Base-by-base conservation (phyloP, 2,113 vertebrate species). In the Suncus etruscus region DNA sequence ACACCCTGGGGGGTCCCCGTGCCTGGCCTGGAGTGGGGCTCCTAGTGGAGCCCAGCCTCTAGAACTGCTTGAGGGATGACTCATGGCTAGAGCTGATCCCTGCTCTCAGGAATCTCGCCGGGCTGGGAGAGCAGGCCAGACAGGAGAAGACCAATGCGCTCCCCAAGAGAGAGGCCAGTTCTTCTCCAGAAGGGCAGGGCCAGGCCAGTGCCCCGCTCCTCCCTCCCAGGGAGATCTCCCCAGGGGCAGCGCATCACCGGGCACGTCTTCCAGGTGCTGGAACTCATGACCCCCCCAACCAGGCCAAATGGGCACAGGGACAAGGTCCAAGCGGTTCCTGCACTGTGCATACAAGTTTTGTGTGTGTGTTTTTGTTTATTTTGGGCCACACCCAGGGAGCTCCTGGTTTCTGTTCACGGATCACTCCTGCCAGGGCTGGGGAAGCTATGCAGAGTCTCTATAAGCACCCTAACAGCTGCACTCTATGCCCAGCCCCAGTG, bases 61-160 rank as follows among this genome's bases (percentile, higher is more conserved):
- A 11, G 1, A 27, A 39, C 48, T 87, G 63, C 11, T 31, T 91
- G 86, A 11, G n/a, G 74, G 25, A 2, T 50, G 79, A 75, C 39
- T 65, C 68, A 24, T 50, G 48, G 32, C 5, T 1, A n/a, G 78
- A 83, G 87, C 31, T 39, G 22, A 29, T 32, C 86, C 51, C 78
- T 50, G 75, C 32, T 50, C 91, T 12, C 48, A 70, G 47, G 75
- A 83, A 84, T 81, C 83, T 8, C 8, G 32, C 31, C 20, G 74
- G 75, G 66, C 79, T 24, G 70, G 79, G 88, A 79, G 27, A 85
- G 89, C 50, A 22, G 31, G 79, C 78, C 27, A 74, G 69, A 39
- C 25, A 8, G 32, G 69, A 24, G 54, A 22, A 5, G 15, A 39
- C 54, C 54, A 54, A 54, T 16, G 54, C 14, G 54, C 54, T 54